A percentile compares a stretch with the other conserved stretches of the same genome.
Evolutionary conservation across 2,113 vertebrate genomes (phyloP).

Genomic region (Megalops atlanticus): DNA sequence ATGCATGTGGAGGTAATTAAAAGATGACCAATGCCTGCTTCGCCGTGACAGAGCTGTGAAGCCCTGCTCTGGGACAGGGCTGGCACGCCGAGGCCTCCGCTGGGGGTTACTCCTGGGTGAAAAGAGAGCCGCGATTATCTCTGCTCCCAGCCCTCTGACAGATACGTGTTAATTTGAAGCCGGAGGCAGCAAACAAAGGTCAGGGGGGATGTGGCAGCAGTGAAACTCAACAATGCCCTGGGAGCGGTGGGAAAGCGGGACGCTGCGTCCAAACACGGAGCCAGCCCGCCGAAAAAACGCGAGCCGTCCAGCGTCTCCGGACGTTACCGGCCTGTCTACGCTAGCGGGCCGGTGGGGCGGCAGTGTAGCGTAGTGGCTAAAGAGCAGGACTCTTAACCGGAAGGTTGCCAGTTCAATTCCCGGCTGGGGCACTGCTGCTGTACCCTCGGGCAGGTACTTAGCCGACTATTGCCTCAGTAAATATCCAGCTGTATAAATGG

Average conservation of each 20-base stretch:
- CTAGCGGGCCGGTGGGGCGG: no score
- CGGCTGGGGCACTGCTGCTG: no score
- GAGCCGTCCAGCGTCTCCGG: neutral
- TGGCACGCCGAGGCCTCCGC: neutral
- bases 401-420: no score
- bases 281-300: neutral
- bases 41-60: neutral
- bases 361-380: no score
- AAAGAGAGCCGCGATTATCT: neutral
- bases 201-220: conserved; percentile 13
- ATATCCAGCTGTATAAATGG: no score
- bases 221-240: neutral
- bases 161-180: conserved; percentile 1
- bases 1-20: neutral
- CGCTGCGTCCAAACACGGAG: neutral
- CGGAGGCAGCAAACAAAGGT: conserved; percentile 14
- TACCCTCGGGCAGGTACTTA: no score
- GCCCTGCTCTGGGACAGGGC: no score
- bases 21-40: neutral
- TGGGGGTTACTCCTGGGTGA: neutral
- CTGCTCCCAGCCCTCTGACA: conserved; percentile 18
- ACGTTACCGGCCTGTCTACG: neutral
- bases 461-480: no score
- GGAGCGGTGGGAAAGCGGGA: neutral
- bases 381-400: no score